Conservation (phyloP, 2,113 vertebrate genomes). For the Ivindomyrus marchei region DNA sequence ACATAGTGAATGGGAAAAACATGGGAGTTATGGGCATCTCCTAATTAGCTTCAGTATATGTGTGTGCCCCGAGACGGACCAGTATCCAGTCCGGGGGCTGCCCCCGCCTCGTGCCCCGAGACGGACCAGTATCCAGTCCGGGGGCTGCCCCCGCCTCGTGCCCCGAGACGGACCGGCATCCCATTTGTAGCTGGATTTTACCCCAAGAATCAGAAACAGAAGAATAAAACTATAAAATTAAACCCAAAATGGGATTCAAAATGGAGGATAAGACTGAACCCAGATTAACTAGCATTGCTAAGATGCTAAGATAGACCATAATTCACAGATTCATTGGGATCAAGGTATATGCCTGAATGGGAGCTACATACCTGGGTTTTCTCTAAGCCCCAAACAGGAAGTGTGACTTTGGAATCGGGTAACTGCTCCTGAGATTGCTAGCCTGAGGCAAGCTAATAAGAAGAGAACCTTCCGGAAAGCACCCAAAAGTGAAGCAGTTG, state of each 20-base stretch:
- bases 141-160: no score
- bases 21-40: neutral
- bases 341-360: neutral
- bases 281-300: neutral
- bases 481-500: neutral
- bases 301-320: neutral
- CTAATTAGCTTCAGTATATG: neutral
- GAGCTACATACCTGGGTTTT: neutral
- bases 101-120: no score
- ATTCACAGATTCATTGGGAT: neutral
- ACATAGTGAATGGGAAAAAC: neutral
- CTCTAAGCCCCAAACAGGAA: neutral
- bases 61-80: neutral
- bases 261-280: no score
- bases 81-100: no score
- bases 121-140: no score
- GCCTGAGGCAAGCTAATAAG: neutral
- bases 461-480: neutral
- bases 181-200: no score
- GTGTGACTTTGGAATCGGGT: neutral
- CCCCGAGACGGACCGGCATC: no score
- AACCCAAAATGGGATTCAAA: no score
- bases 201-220: no score
- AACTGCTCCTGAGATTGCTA: neutral
- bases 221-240: no score